A percentile compares a stretch with the other conserved stretches of the same genome.
Conservation (phyloP, 2,113 vertebrate genomes). For the Condylura cristata region DNA sequence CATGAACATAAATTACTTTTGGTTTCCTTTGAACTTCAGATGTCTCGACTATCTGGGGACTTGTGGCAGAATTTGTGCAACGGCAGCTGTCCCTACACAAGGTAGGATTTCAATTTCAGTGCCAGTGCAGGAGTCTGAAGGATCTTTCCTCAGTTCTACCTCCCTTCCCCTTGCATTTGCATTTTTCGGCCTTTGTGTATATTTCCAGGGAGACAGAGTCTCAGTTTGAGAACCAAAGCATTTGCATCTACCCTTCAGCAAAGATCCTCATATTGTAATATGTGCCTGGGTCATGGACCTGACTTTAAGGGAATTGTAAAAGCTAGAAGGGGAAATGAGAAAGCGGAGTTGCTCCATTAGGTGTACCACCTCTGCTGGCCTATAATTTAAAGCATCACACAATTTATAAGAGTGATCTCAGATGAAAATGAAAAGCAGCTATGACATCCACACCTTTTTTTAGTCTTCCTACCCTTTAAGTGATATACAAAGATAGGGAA, state of each 20-base stretch:
- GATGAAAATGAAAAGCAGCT: neutral
- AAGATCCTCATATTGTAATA: neutral
- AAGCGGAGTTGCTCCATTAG: neutral
- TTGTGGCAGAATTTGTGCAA: constrained; percentile 86
- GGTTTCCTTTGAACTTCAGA: constrained; percentile 82
- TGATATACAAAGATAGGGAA: neutral
- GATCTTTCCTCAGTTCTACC: neutral
- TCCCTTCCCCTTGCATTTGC: too few relatives aligned
- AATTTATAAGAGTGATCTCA: neutral
- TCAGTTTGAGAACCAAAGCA: neutral
- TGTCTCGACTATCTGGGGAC: constrained; percentile 86
- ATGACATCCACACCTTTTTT: neutral
- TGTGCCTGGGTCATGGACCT: neutral
- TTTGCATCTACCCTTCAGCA: neutral
- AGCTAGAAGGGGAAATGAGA: neutral
- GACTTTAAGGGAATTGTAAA: neutral
- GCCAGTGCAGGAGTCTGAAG: neutral
- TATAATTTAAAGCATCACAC: neutral
- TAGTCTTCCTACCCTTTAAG: neutral
- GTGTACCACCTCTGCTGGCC: neutral
- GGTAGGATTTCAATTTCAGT: constrained; percentile 76
- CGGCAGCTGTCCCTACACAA: constrained; percentile 85
- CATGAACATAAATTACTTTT: constrained; percentile 42
- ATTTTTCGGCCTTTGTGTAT: too few relatives aligned
- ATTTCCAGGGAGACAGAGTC: neutral